These are phyloP conservation scores for Boulengeromyrus knoepffleri DNA, from an alignment of 2,113 vertebrate species.

Conservation along the genomic window DNA sequence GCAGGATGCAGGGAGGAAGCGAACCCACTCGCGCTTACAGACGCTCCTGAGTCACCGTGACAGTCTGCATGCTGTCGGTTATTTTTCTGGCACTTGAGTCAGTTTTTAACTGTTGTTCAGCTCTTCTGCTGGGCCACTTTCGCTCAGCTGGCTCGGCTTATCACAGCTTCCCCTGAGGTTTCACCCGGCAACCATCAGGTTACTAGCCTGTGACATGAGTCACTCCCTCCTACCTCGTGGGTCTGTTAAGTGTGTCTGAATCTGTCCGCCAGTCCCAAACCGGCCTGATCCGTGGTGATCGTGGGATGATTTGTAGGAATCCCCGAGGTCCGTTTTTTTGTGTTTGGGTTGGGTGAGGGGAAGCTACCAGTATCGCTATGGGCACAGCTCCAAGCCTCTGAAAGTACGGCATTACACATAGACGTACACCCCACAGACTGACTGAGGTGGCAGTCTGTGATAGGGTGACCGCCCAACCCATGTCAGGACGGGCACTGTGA, in stretches of 20 bases:
- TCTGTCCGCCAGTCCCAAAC: background rate
- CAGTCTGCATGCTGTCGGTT: background rate
- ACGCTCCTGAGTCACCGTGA: background rate
- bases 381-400: background rate
- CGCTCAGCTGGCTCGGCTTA: background rate
- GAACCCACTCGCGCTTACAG: background rate
- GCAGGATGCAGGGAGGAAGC: background rate
- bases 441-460: background rate
- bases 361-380: background rate
- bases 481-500: too few species aligned
- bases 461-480: too few species aligned
- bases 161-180: background rate
- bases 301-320: background rate
- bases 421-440: background rate
- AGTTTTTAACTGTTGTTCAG: background rate
- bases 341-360: background rate
- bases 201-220: background rate
- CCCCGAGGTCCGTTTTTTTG: background rate
- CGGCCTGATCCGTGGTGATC: background rate
- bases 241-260: background rate
- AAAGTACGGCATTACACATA: background rate
- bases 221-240: background rate
- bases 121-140: background rate
- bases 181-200: background rate
- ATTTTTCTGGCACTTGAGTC: background rate